Base-by-base conservation (phyloP, 2,797 vertebrate genomes). In the Pangasius macronema region DNA sequence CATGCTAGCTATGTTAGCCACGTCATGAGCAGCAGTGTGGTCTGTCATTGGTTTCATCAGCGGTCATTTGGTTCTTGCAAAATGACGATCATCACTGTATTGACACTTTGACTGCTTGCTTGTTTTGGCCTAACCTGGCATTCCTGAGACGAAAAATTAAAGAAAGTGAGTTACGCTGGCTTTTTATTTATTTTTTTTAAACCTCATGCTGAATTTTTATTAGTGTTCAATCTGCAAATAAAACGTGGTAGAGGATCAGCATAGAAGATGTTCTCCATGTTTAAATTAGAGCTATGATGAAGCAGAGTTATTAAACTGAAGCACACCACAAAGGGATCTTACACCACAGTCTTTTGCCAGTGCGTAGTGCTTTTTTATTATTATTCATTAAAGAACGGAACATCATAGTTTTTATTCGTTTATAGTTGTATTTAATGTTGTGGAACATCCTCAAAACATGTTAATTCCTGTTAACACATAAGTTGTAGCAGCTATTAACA, bases 1-100 rank as follows among this genome's bases (percentile, higher is more conserved):
- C 79, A 67, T 33, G 18, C 36, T 42, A 79, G 84, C 79, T 76
- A 89, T 86, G 70, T 61, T 83, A 33, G 57, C 76, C 22, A 59
- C 46, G 46, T 87, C 82, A 68, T 16, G 27, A 55, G 61, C 14
- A 55, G 61, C 75, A 81, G 86, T 55, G 16, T 55, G 61, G 55
- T 72, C 85, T 65, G 24, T 61, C 14, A 53, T 79, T 67, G 70
- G n/a, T 49, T 51, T 65, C 61, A 83, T 30, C 83, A 75, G 13
- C 13, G 36, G 27, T 13, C 61, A 80, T 67, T 46, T 46, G 57
- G 49, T 84, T 59, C 18, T 68, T 85, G 30, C 42, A 22, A 67
- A 51, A 79, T 5, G 0, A 0, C 1, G 33, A 55, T 24, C 3
- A 16, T 51, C 24, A 39, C 30, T 49, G 80, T 88, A 46, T 51